phyloP scores from a whole-genome alignment of 2,888 invertebrate genomes.

The Saturnia japonica region DNA sequence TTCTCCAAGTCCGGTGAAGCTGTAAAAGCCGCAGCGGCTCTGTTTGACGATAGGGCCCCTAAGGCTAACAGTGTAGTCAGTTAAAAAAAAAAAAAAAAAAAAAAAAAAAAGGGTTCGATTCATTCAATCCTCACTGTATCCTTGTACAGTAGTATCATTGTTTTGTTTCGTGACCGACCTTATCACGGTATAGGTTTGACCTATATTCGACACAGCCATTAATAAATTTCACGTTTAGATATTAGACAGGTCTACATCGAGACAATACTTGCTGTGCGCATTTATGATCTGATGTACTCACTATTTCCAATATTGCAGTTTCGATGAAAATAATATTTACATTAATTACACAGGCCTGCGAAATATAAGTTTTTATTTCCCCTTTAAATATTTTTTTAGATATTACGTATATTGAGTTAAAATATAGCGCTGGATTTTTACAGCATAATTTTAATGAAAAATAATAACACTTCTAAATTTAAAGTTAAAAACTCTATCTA shows the following conservation, averaged over 20 bases:
- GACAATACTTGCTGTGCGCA: conserved; percentile 21
- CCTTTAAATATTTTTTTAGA: no score
- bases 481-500: no score
- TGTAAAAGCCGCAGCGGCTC: no score
- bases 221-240: conserved; percentile 53
- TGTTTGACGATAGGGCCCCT: no score
- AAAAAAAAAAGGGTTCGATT: neutral
- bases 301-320: conserved; percentile 3
- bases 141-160: neutral
- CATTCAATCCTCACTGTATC: neutral
- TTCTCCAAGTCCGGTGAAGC: no score
- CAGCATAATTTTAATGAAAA: no score
- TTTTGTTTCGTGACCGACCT: conserved; percentile 6
- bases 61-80: no score
- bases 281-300: neutral
- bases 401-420: no score
- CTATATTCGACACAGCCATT: conserved; percentile 69
- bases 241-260: conserved; percentile 38
- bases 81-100: no score
- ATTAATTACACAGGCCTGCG: no score
- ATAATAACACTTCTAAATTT: no score
- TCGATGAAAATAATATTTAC: neutral
- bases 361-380: conserved; percentile 27
- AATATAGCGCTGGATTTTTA: no score
- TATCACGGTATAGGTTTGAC: conserved; percentile 42